Evolutionary conservation across 2,888 invertebrate species (phyloP), one percentile per base, ranked within the genome.

Genomic region (Cheilosia scutellata): DNA sequence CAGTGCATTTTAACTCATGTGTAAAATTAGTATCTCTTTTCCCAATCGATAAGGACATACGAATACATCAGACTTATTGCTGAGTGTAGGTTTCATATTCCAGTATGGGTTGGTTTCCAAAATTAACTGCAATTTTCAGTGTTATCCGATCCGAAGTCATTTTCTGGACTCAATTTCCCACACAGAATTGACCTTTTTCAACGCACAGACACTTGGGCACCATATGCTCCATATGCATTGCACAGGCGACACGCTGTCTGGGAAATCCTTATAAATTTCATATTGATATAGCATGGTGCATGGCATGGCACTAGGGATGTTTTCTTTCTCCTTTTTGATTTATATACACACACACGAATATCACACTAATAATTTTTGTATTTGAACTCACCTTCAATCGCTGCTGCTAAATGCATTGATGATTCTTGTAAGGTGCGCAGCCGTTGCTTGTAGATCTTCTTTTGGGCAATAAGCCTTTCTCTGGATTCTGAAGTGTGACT

Each of bases 401-500:
- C 90, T 31, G 91, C 90, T 7, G 91, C 91, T 27, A 91, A 90
- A 75, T 91, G 91, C 9, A 92, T 66, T 49, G 91, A 89, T 44
- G 93, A 93, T 88, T 94, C 94, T 88, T 94, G 94, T 9, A 95
- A 89, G 57, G 92, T 92, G 40, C 93, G 91, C 29, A 94, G 91
- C 80, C 94, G 93, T 68, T 93, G 93, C 88, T 94, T 94, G 88
- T 94, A 93, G 57, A 93, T 92, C 88, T 93, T 93, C 88, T 94
- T 93, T 89, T 94, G 94, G 27, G 93, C 93, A 58, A 94, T 89
- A 89, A 95, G 88, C 80, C 93, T 89, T 89, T 93, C 93, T 31
- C 90, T 90, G 2, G 91, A 90, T 65, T 89, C 89, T 29, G 87
- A 53, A 2, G 89, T 87, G 5, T 84, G 84, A 5, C 86, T 79